A percentile compares a stretch with the other conserved stretches of the same genome.
Conservation (phyloP, 2,888 invertebrate genomes). For the Myopa testacea region DNA sequence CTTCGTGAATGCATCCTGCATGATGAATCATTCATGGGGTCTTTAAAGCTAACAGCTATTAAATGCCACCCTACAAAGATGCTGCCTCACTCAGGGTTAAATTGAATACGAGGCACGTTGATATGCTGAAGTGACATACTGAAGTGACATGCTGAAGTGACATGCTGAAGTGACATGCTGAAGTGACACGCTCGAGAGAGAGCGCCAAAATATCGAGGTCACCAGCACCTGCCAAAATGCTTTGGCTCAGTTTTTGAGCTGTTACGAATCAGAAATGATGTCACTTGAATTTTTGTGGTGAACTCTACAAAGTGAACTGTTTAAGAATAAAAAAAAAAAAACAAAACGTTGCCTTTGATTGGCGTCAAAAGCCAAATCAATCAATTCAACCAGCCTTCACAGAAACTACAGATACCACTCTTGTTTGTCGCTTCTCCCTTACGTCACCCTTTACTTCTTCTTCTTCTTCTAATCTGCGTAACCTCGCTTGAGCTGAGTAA, state of each 20-base stretch:
- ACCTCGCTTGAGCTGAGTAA: background rate
- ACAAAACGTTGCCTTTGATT: no score
- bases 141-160: background rate
- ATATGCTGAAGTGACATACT: no score
- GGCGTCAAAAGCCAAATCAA: conserved; percentile 1
- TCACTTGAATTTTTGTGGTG: background rate
- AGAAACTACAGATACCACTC: background rate
- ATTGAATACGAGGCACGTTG: background rate
- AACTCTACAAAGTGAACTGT: background rate
- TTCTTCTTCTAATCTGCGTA: background rate
- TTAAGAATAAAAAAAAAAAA: no score
- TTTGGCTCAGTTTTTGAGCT: background rate
- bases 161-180: background rate
- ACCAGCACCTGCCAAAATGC: background rate
- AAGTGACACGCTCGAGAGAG: background rate
- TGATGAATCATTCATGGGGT: background rate
- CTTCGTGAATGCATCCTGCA: background rate
- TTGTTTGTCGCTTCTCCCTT: no score
- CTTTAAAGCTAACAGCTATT: background rate
- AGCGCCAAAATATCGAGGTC: background rate
- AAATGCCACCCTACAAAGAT: background rate
- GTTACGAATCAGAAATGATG: background rate
- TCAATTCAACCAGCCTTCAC: background rate
- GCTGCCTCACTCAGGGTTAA: background rate
- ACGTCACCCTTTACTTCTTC: background rate